Evolutionary conservation across 2,888 invertebrate genomes (phyloP).

Genomic region (Cataglyphis altisquamis): DNA sequence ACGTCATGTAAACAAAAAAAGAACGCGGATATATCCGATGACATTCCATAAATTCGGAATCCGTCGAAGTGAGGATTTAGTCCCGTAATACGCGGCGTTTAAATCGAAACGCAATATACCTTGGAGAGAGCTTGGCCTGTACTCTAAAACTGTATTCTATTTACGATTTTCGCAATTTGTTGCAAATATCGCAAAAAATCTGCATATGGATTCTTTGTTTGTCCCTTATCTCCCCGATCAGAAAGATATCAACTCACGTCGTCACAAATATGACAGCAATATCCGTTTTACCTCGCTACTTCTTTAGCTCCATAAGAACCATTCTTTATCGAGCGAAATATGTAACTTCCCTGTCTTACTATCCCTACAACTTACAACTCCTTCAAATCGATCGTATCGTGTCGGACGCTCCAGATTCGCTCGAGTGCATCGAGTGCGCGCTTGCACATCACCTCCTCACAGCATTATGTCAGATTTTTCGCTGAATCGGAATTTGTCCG

Average conservation of each 20-base stretch:
- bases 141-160: neutral
- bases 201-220: neutral
- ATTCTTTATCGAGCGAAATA: slow-evolving; percentile 5
- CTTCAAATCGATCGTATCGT: slow-evolving; percentile 67
- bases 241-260: slow-evolving; percentile 7
- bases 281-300: slow-evolving; percentile 14
- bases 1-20: neutral
- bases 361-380: slow-evolving; percentile 35
- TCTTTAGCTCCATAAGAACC: slow-evolving; percentile 2
- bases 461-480: slow-evolving; percentile 58
- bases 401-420: slow-evolving; percentile 64
- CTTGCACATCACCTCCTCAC: slow-evolving; percentile 47
- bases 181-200: neutral
- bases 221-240: neutral
- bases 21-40: neutral
- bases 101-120: slow-evolving; percentile 2
- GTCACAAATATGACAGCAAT: neutral
- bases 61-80: neutral
- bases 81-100: neutral
- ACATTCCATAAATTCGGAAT: neutral
- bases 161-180: slow-evolving; percentile 13
- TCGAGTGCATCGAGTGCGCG: slow-evolving; percentile 58
- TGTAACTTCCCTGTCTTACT: slow-evolving; percentile 23
- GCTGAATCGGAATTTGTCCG: slow-evolving; percentile 58
- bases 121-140: neutral